Base-by-base conservation (phyloP, 1,140 invertebrate genomes). In the Eupristina koningsbergeri region DNA sequence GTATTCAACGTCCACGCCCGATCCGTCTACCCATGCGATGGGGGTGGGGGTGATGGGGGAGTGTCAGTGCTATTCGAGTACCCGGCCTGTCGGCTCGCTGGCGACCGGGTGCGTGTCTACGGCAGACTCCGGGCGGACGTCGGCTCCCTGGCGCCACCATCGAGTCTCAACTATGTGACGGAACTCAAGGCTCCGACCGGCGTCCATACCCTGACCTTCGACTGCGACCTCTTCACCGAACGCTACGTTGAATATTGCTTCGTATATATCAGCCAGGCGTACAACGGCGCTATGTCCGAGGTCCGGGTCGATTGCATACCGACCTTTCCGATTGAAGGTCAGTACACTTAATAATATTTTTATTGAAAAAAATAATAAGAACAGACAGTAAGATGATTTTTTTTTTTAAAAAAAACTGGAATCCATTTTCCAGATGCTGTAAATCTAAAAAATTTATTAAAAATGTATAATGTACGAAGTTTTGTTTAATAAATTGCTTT, bases 161-260 rank as follows among this genome's bases (percentile, higher is more conserved):
- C 90, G n/a, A 90, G 86, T 6, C 87, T 90, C 53, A 85, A 93
- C 91, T 89, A 91, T 86, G 80, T 94, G 86, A 86, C 90, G 85
- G 88, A 91, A 92, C 93, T 86, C 87, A 95, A 85, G 94, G 94
- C 80, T 90, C 93, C 81, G 87, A 93, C 94, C 61, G 96, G 96
- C 17, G 94, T 95, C 86, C 96, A 97, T 89, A 95, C 94, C 31
- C 91, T 96, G 1, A 94, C 94, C 29, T 97, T 97, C 90, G 95
- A 95, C 89, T 97, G 96, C 88, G 95, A 96, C n/a, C 93, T 96
- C 2, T 97, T 97, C 91, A 95, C 94, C 34, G 96, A 97, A 89
- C 93, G 94, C 63, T 97, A 94, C 88, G 94, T 96, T 50, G 96
- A 97, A 87, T 97, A 97, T 87, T 97, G 96, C 91, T 97, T 97